Percentiles rank a stretch among this genome's conserved stretches.
These are phyloP conservation scores for Schizaphis graminum DNA, from an alignment of 2,888 invertebrate genomes.

Conservation along the genomic window DNA sequence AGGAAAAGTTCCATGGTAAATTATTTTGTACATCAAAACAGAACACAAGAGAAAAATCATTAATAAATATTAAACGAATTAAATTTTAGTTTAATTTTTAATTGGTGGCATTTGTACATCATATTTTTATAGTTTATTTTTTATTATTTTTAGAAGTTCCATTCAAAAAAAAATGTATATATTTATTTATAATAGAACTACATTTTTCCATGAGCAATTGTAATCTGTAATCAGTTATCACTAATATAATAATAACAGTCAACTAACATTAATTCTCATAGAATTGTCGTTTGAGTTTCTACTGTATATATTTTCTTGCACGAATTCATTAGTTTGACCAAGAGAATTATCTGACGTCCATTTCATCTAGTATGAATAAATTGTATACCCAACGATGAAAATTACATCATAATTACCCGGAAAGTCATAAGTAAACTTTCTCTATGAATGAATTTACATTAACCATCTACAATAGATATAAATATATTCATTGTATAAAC, in stretches of 20 bases:
- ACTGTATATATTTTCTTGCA: neutral
- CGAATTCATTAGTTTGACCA: neutral
- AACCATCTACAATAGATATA: neutral
- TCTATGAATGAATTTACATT: slow-evolving; percentile 22
- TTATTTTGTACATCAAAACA: neutral
- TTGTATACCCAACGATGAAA: neutral
- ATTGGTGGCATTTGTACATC: neutral
- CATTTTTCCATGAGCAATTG: neutral
- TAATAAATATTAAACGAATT: neutral
- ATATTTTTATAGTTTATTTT: neutral
- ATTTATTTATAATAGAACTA: neutral
- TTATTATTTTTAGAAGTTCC: neutral
- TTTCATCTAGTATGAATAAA: neutral
- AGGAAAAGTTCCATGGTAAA: neutral
- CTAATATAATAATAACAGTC: neutral
- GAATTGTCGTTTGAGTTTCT: neutral
- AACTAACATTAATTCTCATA: neutral
- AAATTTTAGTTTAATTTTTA: neutral
- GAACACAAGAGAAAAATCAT: neutral
- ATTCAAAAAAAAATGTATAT: neutral
- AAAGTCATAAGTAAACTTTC: slow-evolving; percentile 12
- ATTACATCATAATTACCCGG: neutral
- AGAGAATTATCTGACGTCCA: neutral
- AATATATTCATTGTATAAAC: neutral
- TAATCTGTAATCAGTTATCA: neutral